Base-by-base conservation (phyloP, 2,888 invertebrate genomes). In the Troides aeacus region DNA sequence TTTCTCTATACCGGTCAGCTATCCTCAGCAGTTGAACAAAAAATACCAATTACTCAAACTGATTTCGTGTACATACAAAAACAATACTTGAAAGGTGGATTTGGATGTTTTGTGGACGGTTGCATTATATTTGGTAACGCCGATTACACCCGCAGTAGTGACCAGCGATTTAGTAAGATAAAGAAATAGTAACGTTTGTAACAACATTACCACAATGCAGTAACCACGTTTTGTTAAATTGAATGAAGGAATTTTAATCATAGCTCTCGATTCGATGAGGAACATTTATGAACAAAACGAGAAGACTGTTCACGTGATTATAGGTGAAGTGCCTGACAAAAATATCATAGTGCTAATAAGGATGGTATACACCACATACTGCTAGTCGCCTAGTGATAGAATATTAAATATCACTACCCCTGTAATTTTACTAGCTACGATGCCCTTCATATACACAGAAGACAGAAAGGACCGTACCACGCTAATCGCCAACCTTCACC, bases 171-270 rank as follows among this genome's bases (percentile, higher is more conserved):
- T 64, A 56, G 68, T 69, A 64, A 68, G 63, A 69, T 69, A 64
- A 61, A 69, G 69, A 69, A 64, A 69, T 61, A 64, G 60, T 36
- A 61, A 60, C 39, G 56, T 69, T 69, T 60, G 69, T 69, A 69
- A 69, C 61, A 24, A 69, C 61, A 56, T 64, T 57, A 69, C 60
- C 60, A 61, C 24, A 61, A 50, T 21, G 64, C 50, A 2, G 56
- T 60, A 53, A 64, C 68, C 69, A 64, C n/a, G 18, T n/a, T 53
- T 53, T n/a, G 2, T 53, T 53, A 53, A 53, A 18, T 53, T n/a
- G 1, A 12, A 53, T 0, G n/a, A n/a, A 53, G 18, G 4, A n/a
- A 6, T 5, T 53, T 17, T 50, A 12, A 39, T 46, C 46, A 15
- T 46, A 12, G 46, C 46, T 46, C n/a, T 53, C n/a, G 18, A 6